A percentile compares a stretch with the other conserved stretches of the same genome.
Evolutionary conservation across 1,140 invertebrate genomes (phyloP).

Genomic region (Brachionus plicatilis): DNA sequence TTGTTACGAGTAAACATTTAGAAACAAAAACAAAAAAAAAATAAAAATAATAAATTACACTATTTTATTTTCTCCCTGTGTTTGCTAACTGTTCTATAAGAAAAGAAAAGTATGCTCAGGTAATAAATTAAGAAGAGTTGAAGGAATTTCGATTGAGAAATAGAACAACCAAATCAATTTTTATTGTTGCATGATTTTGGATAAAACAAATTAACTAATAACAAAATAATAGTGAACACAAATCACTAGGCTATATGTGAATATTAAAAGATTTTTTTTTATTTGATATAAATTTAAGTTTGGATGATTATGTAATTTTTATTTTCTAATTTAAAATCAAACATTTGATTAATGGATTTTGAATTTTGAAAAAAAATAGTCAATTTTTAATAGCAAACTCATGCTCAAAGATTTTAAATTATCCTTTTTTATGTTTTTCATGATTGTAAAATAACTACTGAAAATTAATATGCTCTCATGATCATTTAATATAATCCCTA

Average conservation of each 20-base stretch:
- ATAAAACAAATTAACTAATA: conserved; percentile 4
- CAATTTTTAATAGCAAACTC: neutral
- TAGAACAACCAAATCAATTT: conserved; percentile 9
- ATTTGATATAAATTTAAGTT: neutral
- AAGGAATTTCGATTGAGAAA: neutral
- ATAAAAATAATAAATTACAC: conserved; percentile 14
- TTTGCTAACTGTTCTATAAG: conserved; percentile 7
- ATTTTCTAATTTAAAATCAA: conserved; percentile 9
- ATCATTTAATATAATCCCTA: neutral
- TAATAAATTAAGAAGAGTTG: conserved; percentile 30
- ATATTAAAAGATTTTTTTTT: conserved; percentile 5
- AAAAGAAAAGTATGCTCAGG: conserved; percentile 16
- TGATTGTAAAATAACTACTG: neutral
- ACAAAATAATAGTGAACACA: neutral
- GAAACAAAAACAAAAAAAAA: conserved; percentile 5
- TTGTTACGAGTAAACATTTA: conserved; percentile 13
- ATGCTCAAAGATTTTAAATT: neutral
- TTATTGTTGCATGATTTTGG: conserved; percentile 16
- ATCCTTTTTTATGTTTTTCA: neutral
- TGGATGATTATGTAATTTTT: conserved; percentile 9
- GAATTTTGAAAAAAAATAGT: neutral
- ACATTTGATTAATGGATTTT: conserved; percentile 33
- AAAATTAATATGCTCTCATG: neutral
- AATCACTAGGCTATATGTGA: neutral
- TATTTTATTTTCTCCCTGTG: neutral